A percentile compares a stretch with the other conserved stretches of the same genome.
Conservation (phyloP, 2,888 invertebrate genomes). For the Caenorhabditis imperialis region DNA sequence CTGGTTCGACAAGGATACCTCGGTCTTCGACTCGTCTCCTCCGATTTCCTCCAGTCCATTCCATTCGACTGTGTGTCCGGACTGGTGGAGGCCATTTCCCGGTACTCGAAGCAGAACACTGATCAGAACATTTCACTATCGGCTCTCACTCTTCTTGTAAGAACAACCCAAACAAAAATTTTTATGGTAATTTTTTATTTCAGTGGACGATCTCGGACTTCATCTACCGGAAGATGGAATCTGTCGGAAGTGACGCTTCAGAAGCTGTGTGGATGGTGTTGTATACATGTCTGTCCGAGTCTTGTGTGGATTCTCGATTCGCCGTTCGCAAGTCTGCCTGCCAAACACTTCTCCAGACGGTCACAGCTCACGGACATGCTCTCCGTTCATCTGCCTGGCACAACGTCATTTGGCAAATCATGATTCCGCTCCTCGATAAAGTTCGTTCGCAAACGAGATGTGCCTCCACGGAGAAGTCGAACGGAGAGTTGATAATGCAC, state of each 20-base stretch:
- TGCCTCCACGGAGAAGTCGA: conserved; percentile 80
- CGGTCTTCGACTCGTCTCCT: conserved; percentile 91
- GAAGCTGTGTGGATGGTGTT: conserved; percentile 77
- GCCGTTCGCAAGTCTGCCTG: conserved; percentile 93
- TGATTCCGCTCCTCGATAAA: conserved; percentile 94
- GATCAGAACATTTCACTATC: conserved; percentile 97
- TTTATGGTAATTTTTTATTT: conserved; percentile 72
- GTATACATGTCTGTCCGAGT: conserved; percentile 79
- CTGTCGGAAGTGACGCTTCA: conserved; percentile 58
- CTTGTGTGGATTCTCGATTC: conserved; percentile 94
- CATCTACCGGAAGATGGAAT: conserved; percentile 63
- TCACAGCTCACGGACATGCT: conserved; percentile 86
- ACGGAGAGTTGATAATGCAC: conserved; percentile 88
- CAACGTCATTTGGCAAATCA: conserved; percentile 90
- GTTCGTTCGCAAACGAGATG: conserved; percentile 82
- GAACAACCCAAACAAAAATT: not conserved
- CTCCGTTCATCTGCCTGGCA: conserved; percentile 82
- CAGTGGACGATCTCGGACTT: conserved; percentile 99
- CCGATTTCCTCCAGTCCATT: conserved; percentile 93
- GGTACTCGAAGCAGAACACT: conserved; percentile 94
- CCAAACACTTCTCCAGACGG: conserved; percentile 96
- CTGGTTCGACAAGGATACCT: conserved; percentile 86
- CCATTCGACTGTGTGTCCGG: conserved; percentile 87
- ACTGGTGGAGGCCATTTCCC: conserved; percentile 88
- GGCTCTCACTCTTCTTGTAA: conserved; percentile 89